Evolutionary conservation across 1,140 invertebrate genomes (phyloP).

Genomic region (Sesamia nonagrioides): DNA sequence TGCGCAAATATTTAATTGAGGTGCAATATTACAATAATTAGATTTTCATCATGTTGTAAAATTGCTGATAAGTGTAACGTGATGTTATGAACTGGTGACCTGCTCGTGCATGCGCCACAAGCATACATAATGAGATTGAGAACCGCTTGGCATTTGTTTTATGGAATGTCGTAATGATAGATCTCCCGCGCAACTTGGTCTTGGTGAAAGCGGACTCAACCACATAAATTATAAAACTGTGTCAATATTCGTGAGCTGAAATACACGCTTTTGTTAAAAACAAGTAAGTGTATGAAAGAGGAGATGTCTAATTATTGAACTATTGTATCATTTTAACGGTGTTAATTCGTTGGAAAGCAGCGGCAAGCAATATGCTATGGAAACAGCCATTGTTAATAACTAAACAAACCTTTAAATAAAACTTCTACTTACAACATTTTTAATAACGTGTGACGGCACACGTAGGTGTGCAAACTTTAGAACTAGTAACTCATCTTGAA

Average conservation of each 20-base stretch:
- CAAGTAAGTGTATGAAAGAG: not conserved
- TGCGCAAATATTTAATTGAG: not conserved
- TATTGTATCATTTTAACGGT: not conserved
- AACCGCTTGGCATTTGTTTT: not conserved
- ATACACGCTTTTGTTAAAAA: not conserved
- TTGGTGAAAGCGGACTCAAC: slow-evolving; percentile 54
- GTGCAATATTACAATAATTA: not conserved
- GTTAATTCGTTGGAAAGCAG: slow-evolving; percentile 15
- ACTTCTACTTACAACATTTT: slow-evolving; percentile 84
- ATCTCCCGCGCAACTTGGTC: slow-evolving; percentile 47
- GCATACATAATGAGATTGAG: slow-evolving; percentile 6
- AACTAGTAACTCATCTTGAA: slow-evolving; percentile 84
- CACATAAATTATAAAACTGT: slow-evolving; percentile 1
- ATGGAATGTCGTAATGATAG: slow-evolving; percentile 40
- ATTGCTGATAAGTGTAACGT: not conserved
- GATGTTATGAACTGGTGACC: slow-evolving; percentile 8
- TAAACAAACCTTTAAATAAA: slow-evolving; percentile 30
- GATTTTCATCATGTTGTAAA: not conserved
- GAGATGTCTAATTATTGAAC: not conserved
- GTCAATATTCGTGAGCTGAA: slow-evolving; percentile 2
- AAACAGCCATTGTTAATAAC: not conserved
- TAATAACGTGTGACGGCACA: slow-evolving; percentile 78
- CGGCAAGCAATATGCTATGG: not conserved
- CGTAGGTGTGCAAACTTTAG: slow-evolving; percentile 80
- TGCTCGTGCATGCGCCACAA: not conserved